These are phyloP conservation scores for Carettochelys insculpta DNA, from an alignment of 2,113 vertebrate genomes.

Conservation along the genomic window DNA sequence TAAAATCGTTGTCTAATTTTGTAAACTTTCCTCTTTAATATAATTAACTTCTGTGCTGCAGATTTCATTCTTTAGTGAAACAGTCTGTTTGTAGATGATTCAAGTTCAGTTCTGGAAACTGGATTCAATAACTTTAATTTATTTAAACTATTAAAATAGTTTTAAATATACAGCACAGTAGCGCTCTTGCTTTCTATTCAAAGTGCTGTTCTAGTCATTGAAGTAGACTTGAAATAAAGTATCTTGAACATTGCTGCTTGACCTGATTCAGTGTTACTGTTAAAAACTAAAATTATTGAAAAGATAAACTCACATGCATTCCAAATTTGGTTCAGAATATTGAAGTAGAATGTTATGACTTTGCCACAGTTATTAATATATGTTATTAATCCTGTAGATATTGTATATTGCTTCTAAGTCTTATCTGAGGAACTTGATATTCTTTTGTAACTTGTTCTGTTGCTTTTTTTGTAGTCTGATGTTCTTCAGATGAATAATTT, in stretches of 20 bases:
- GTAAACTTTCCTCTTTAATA: slow-evolving; percentile 63
- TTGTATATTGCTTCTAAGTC: slow-evolving; percentile 66
- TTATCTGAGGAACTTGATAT: slow-evolving; percentile 67
- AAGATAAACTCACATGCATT: slow-evolving; percentile 55
- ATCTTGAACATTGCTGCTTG: slow-evolving; percentile 62
- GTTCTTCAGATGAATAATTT: slow-evolving; percentile 71
- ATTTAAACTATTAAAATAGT: slow-evolving; percentile 65
- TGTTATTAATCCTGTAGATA: slow-evolving; percentile 65
- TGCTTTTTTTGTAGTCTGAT: slow-evolving; percentile 61
- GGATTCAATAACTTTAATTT: slow-evolving; percentile 69
- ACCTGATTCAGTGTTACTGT: slow-evolving; percentile 60
- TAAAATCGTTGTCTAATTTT: slow-evolving; percentile 59
- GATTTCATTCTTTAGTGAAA: slow-evolving; percentile 59
- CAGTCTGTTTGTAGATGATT: slow-evolving; percentile 52
- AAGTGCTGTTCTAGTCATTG: slow-evolving; percentile 52
- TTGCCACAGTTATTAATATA: slow-evolving; percentile 69
- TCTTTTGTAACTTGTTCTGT: slow-evolving; percentile 67
- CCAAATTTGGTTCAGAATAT: slow-evolving; percentile 62
- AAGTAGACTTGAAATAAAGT: slow-evolving; percentile 70
- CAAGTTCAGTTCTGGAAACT: slow-evolving; percentile 46
- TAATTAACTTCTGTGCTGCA: slow-evolving; percentile 56
- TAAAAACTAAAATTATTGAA: slow-evolving; percentile 66
- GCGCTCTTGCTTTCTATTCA: slow-evolving; percentile 42
- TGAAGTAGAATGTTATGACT: slow-evolving; percentile 63
- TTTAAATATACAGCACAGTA: slow-evolving; percentile 55